phyloP scores from a whole-genome alignment of 2,888 invertebrate genomes.

The Eutolmus rufibarbis region DNA sequence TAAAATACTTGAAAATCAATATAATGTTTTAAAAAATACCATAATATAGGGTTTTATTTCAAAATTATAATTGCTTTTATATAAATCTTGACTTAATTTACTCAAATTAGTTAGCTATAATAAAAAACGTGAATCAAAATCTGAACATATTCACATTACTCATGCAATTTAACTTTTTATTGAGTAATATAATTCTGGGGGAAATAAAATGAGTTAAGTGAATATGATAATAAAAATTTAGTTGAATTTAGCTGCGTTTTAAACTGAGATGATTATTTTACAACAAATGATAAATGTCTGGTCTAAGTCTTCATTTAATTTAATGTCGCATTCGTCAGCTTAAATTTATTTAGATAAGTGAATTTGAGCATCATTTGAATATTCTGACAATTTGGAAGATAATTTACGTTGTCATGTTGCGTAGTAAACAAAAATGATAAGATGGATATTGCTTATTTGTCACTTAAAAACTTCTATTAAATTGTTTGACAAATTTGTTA shows the following conservation, averaged over 20 bases:
- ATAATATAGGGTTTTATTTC: too few relatives aligned
- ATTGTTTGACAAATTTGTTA: too few relatives aligned
- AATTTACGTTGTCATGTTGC: too few relatives aligned
- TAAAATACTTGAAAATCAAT: too few relatives aligned
- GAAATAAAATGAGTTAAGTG: background rate
- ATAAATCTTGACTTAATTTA: too few relatives aligned
- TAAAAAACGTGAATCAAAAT: background rate
- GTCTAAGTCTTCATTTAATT: background rate
- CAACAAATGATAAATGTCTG: background rate
- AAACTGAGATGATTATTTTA: background rate
- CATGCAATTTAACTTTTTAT: background rate
- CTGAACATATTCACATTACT: background rate
- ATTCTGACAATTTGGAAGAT: background rate
- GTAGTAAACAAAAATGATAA: background rate
- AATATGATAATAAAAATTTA: background rate
- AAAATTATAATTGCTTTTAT: too few relatives aligned
- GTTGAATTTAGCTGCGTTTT: background rate
- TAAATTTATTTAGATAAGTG: background rate
- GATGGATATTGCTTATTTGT: too few relatives aligned
- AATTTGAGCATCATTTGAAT: background rate
- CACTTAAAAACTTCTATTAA: too few relatives aligned
- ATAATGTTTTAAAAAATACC: too few relatives aligned
- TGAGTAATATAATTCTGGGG: background rate
- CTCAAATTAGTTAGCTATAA: too few relatives aligned
- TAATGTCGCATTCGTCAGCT: too few relatives aligned